Base-by-base conservation (phyloP, 2,113 vertebrate genomes). In the Thinocorus orbignyianus region DNA sequence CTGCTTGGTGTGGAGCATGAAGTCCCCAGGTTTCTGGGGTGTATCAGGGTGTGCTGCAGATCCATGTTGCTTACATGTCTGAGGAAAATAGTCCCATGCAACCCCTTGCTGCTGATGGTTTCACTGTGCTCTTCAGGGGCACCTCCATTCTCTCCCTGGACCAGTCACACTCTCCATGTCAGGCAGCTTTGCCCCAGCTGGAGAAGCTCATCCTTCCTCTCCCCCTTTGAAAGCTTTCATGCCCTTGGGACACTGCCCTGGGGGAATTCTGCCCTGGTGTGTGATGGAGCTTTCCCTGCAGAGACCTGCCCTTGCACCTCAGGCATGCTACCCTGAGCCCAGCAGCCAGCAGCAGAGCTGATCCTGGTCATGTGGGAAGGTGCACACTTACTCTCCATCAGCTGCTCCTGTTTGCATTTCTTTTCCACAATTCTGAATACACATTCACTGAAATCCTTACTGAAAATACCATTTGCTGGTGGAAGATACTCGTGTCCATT, bases 51-150 rank as follows among this genome's bases (percentile, higher is more conserved):
- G 26, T 25, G 65, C 30, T 81, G 42, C 68, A 55, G 42, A 77
- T 33, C 31, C n/a, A 25, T 20, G 19, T 46, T 46, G 46, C 18
- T 19, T 46, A 46, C 46, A 46, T 20, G 18, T 46, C 19, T 46
- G 46, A 20, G 46, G 46, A 46, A 46, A 20, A 39, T 19, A 73
- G 73, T 4, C 3, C 3, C 22, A 10, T 0, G 1, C 11, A 84
- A 35, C 11, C 13, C 22, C 33, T 71, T 49, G 28, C 42, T 51
- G 24, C 41, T 31, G 31, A 64, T 4, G 3, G 54, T 55, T 90
- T 61, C 2, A 0, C 39, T 7, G 2, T 46, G 10, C 26, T 35
- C 17, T 31, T 30, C 2, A 1, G 33, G 7, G 8, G 10, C 15
- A 17, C 11, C 25, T 81, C 31, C 28, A 9, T 51, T 64, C 33